Evolutionary conservation across 2,797 vertebrate species (phyloP).

Genomic region (Poeciliopsis paucimaculata): DNA sequence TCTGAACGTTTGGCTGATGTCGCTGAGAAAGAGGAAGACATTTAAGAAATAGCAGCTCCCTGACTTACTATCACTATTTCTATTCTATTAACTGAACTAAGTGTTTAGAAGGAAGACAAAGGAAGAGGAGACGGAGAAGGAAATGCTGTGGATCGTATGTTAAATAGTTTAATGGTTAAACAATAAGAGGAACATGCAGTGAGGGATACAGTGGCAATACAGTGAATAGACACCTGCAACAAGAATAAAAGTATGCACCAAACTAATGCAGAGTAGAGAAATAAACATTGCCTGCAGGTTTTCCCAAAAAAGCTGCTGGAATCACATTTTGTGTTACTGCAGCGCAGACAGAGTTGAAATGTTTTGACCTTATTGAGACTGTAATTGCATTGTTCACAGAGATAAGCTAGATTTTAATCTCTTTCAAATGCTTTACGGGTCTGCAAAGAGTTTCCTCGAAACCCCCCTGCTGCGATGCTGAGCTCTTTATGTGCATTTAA

Average conservation of each 20-base stretch:
- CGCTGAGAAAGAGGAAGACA: constrained; percentile 50
- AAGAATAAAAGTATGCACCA: constrained; percentile 18
- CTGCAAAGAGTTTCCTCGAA: constrained; percentile 65
- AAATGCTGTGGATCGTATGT: constrained; percentile 52
- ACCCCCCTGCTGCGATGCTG: constrained; percentile 59
- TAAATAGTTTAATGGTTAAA: constrained; percentile 45
- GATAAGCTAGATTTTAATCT: constrained; percentile 38
- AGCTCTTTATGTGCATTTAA: constrained; percentile 70
- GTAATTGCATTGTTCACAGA: constrained; percentile 36
- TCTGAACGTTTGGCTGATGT: constrained; percentile 64
- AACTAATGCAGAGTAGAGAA: constrained; percentile 9
- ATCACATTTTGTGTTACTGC: constrained; percentile 22
- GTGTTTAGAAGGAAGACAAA: constrained; percentile 35
- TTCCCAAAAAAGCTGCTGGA: constrained; percentile 17
- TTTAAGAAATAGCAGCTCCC: constrained; percentile 61
- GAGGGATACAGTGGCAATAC: neutral
- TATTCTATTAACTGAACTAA: constrained; percentile 64
- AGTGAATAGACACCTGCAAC: neutral
- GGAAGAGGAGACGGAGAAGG: constrained; percentile 7
- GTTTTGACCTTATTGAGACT: constrained; percentile 24
- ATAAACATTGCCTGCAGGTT: constrained; percentile 18
- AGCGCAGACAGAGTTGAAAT: constrained; percentile 22
- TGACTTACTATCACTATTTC: constrained; percentile 69
- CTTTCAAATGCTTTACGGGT: constrained; percentile 58
- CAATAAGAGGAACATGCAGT: constrained; percentile 21